Percentiles rank a stretch among this genome's conserved stretches.
Conservation (phyloP, 1,140 invertebrate genomes). For the Eurosta solidaginis region DNA sequence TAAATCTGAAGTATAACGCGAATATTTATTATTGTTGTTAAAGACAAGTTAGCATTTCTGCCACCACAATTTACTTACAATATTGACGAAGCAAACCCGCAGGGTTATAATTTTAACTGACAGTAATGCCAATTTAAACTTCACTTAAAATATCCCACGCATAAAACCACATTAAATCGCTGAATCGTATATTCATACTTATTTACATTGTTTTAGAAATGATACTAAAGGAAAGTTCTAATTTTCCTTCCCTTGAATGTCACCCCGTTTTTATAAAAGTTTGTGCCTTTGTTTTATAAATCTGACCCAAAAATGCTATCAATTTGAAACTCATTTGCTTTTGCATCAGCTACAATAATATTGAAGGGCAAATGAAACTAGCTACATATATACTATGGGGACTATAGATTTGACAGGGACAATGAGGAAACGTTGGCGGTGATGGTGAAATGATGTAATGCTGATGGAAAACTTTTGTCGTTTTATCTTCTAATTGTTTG, state of each 20-base stretch:
- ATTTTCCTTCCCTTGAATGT: neutral
- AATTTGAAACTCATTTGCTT: conserved; percentile 17
- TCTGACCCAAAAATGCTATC: neutral
- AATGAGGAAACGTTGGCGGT: neutral
- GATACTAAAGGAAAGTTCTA: neutral
- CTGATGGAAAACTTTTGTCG: neutral
- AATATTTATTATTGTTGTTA: too few relatives aligned
- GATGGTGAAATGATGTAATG: neutral
- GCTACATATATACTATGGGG: neutral
- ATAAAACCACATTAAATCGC: neutral
- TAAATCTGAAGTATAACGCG: too few relatives aligned
- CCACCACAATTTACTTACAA: too few relatives aligned
- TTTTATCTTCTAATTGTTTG: conserved; percentile 19
- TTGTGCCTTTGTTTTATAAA: neutral
- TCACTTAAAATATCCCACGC: neutral
- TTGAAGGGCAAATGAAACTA: conserved; percentile 20
- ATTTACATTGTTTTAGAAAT: neutral
- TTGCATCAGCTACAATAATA: neutral
- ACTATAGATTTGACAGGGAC: neutral
- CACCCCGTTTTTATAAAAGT: neutral
- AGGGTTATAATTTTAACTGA: conserved; percentile 16
- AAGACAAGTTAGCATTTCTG: too few relatives aligned
- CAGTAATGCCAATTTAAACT: conserved; percentile 24
- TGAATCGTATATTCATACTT: neutral
- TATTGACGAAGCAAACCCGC: too few relatives aligned